A percentile compares a stretch with the other conserved stretches of the same genome.
Evolutionary conservation across 2,797 vertebrate genomes (phyloP).

Genomic region (Rousettus madagascariensis): DNA sequence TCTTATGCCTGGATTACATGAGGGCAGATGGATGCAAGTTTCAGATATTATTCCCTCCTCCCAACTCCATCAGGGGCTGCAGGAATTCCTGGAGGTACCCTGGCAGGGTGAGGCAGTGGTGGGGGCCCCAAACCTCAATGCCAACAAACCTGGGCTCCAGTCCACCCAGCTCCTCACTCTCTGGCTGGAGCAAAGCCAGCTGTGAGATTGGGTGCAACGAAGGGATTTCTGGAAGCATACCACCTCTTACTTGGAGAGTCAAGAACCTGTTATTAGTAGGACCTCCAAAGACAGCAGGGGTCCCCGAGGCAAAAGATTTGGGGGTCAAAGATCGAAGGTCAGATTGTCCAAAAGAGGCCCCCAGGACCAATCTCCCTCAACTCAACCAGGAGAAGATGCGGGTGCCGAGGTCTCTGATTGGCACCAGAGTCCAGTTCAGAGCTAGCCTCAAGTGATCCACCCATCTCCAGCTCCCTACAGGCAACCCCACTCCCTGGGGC

Average conservation of each 20-base stretch:
- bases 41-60: not conserved
- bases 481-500: not conserved
- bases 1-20: not conserved
- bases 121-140: not conserved
- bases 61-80: not conserved
- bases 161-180: not conserved
- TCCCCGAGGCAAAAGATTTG: not conserved
- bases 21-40: not conserved
- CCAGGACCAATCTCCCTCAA: not conserved
- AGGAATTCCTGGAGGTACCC: not conserved
- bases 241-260: not conserved
- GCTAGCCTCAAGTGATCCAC: rapidly evolving
- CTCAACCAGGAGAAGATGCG: not conserved
- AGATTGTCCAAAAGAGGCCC: not conserved
- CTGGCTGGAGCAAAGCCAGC: not conserved
- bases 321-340: not conserved
- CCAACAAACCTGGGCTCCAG: not conserved
- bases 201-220: not conserved
- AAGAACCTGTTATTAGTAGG: not conserved
- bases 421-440: rapidly evolving
- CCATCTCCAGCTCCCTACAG: not conserved
- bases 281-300: not conserved
- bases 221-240: not conserved
- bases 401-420: not conserved
- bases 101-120: not conserved